A percentile compares a stretch with the other conserved stretches of the same genome.
Conservation (phyloP, 2,888 invertebrate genomes). For the Drosophila glabriapex region DNA sequence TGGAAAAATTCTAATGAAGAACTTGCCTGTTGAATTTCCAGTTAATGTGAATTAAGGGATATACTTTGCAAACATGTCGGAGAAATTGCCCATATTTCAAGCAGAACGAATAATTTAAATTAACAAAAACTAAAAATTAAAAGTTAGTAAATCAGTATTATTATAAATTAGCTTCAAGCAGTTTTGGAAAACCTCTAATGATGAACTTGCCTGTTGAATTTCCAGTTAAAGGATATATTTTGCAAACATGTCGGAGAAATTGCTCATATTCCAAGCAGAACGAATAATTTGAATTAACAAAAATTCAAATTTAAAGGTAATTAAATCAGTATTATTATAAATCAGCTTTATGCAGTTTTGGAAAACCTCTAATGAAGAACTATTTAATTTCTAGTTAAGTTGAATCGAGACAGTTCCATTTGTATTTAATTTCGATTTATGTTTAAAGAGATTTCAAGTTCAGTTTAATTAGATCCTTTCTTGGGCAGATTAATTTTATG, state of each 20-base stretch:
- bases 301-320: background rate
- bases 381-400: background rate
- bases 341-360: too few relatives aligned
- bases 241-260: background rate
- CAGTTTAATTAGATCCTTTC: conserved; percentile 8
- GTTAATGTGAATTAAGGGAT: too few relatives aligned
- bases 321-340: background rate
- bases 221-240: background rate
- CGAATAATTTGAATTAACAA: background rate
- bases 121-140: background rate
- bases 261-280: background rate
- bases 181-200: background rate
- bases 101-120: background rate
- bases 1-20: too few relatives aligned
- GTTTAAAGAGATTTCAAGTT: background rate
- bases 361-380: background rate
- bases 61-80: background rate
- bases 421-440: background rate
- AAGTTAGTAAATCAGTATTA: background rate
- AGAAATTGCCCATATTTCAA: background rate
- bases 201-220: background rate
- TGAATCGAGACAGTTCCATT: background rate
- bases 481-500: background rate
- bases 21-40: too few relatives aligned
- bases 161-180: too few relatives aligned